phyloP scores from a whole-genome alignment of 2,113 vertebrate genomes.

The Lepus timidus region DNA sequence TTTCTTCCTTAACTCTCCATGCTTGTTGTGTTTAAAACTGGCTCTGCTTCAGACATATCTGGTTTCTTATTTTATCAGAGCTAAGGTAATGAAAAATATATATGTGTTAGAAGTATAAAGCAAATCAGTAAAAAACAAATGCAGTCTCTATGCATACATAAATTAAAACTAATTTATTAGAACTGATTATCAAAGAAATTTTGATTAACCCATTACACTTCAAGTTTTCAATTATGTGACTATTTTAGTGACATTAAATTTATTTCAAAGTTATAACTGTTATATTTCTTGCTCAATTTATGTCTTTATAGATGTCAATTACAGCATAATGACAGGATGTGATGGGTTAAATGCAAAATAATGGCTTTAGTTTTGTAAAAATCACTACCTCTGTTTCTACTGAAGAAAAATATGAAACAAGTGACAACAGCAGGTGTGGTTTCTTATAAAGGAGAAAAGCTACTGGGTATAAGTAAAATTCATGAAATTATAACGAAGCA shows the following conservation, averaged over 20 bases:
- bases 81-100: not conserved
- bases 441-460: constrained; percentile 31
- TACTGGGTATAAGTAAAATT: not conserved
- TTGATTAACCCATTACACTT: not conserved
- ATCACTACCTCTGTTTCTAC: not conserved
- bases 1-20: not conserved
- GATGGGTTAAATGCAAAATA: not conserved
- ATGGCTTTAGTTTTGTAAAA: not conserved
- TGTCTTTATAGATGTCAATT: too few relatives aligned
- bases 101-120: not conserved
- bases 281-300: too few relatives aligned
- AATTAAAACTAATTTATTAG: not conserved
- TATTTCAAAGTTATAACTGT: too few relatives aligned
- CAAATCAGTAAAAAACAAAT: not conserved
- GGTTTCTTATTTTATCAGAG: not conserved
- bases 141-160: not conserved
- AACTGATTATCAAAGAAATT: not conserved
- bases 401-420: not conserved
- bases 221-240: too few relatives aligned
- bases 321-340: too few relatives aligned
- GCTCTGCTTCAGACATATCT: not conserved
- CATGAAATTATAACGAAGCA: constrained; percentile 1
- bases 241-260: too few relatives aligned
- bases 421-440: not conserved
- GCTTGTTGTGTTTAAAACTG: not conserved